Conservation (phyloP, 2,888 invertebrate genomes). For the Shargacucullia verbasci region DNA sequence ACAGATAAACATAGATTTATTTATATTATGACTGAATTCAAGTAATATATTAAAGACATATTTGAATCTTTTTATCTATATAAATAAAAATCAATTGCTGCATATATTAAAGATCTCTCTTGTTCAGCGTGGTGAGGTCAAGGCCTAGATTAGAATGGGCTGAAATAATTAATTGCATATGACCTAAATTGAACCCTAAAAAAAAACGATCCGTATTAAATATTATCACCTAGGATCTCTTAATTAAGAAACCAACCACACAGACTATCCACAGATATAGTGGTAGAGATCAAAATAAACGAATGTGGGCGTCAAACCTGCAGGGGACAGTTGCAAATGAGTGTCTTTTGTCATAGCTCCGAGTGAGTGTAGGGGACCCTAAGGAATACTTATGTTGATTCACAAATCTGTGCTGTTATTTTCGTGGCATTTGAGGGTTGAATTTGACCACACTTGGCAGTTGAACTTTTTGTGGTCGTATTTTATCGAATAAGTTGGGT, state of each 20-base stretch:
- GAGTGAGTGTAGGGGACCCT: conserved; percentile 37
- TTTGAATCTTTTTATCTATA: no score
- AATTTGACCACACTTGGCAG: conserved; percentile 29
- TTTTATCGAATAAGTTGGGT: conserved; percentile 13
- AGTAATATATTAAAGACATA: no score
- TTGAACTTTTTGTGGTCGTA: conserved; percentile 19
- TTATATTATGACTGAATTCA: no score
- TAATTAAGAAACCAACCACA: conserved; percentile 18
- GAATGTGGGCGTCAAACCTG: conserved; percentile 63
- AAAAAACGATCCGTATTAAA: no score
- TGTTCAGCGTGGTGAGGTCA: no score
- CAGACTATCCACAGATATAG: conserved; percentile 14
- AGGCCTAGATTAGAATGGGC: no score
- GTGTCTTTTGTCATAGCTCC: conserved; percentile 71
- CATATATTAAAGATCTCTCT: no score
- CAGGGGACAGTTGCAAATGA: conserved; percentile 75
- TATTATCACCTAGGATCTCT: conserved; percentile 2
- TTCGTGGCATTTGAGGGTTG: conserved; percentile 18
- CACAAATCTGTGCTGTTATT: conserved; percentile 39
- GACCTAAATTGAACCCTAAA: no score
- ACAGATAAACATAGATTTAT: no score
- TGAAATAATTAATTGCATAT: no score
- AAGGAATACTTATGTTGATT: conserved; percentile 52
- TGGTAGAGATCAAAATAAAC: conserved; percentile 53
- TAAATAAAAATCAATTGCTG: no score